Base-by-base conservation (phyloP, 1,140 invertebrate species). In the Megalopta genalis region DNA sequence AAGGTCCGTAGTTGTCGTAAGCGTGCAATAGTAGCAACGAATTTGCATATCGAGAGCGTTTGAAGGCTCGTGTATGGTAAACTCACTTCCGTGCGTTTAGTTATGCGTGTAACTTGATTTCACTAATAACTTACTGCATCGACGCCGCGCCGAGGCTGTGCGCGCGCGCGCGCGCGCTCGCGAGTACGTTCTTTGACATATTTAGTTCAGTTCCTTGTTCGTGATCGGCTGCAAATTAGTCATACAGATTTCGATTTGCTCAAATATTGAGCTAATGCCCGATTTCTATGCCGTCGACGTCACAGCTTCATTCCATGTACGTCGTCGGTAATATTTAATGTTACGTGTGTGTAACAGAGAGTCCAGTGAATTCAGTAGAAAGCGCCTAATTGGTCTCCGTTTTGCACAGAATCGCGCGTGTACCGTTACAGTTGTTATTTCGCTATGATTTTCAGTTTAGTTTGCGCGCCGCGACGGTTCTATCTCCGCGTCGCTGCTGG, bases 11-110 rank as follows among this genome's bases (percentile, higher is more conserved):
- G 23, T 46, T 64, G 69, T 32, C 60, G 12, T 42, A 32, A 64
- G 60, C 14, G 49, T 23, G 65, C 37, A 60, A 65, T 72, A 72
- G 76, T 74, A 74, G 49, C 54, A 32, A 68, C 18, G 42, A 64
- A 78, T 72, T 78, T 71, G 71, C 71, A 79, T 79, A 74, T 37
- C 42, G 25, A 49, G 63, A 57, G 27, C 63, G 63, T 12, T n/a
- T 39, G 77, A 79, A 79, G 77, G 77, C 54, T 74, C 62, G 39
- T 60, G 18, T 74, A 67, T 21, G 52, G 70, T 79, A 52, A 73
- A 74, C 27, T 73, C 37, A 59, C 70, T 79, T 74, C 71, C 77
- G 70, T 12, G 63, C 71, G 66, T 79, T 54, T 79, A 73, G 54
- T 66, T 66, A 52, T 60, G 18, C n/a, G 54, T n/a, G 64, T 27